phyloP scores from a whole-genome alignment of 92 coral and sea anemone genomes.

The Porites divaricata region DNA sequence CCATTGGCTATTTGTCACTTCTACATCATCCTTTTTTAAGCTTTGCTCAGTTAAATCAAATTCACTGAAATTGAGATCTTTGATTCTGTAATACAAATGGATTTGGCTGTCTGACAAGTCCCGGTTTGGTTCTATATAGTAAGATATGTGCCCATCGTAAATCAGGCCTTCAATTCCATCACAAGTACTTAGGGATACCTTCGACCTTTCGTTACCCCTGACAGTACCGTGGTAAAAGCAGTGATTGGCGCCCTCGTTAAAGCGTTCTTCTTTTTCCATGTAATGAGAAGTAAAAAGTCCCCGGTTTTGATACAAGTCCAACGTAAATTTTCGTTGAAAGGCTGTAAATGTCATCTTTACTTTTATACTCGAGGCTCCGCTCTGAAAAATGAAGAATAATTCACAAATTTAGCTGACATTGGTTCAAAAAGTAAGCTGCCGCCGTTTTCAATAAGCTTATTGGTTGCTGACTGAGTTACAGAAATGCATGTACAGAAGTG shows the following conservation, averaged over 20 bases:
- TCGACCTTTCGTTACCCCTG: conserved; percentile 58
- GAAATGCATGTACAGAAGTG: too few relatives aligned
- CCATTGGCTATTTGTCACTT: neutral
- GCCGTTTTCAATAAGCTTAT: too few relatives aligned
- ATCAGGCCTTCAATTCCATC: conserved; percentile 64
- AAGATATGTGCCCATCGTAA: conserved; percentile 29
- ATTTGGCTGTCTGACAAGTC: neutral
- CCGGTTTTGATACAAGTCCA: conserved; percentile 34
- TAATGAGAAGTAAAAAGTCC: conserved; percentile 41
- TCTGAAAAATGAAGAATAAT: conserved; percentile 17
- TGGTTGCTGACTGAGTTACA: too few relatives aligned
- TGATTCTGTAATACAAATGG: conserved; percentile 33
- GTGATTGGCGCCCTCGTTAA: conserved; percentile 3
- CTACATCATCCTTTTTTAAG: neutral
- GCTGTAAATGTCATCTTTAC: conserved; percentile 33
- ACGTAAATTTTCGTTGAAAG: conserved; percentile 43
- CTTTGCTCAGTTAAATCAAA: neutral
- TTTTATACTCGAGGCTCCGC: neutral
- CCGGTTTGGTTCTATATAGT: conserved; percentile 33
- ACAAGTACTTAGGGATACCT: conserved; percentile 68
- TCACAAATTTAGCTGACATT: neutral
- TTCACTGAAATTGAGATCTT: conserved; percentile 1
- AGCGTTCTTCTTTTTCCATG: conserved; percentile 12
- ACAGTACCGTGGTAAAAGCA: conserved; percentile 75
- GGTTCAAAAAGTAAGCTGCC: too few relatives aligned